Evolutionary conservation across 2,113 vertebrate genomes (phyloP).

Genomic region (Proterorhinus semilunaris): DNA sequence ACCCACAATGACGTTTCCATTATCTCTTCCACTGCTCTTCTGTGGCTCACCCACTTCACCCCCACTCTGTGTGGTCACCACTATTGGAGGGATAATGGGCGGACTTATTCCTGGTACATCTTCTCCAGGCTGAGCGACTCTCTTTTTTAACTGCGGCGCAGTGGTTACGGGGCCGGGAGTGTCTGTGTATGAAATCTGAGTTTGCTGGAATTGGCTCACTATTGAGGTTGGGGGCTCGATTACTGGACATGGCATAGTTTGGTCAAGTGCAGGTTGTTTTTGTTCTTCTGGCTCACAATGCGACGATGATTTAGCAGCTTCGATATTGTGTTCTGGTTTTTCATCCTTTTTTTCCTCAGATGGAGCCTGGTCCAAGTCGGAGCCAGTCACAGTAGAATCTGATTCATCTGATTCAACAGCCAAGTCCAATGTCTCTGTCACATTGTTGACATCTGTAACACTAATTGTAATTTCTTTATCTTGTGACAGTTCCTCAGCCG

Average conservation of each 20-base stretch:
- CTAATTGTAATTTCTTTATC: slow-evolving; percentile 20
- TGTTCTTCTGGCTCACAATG: slow-evolving; percentile 48
- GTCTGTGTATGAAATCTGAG: slow-evolving; percentile 18
- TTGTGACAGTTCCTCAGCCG: slow-evolving; percentile 22
- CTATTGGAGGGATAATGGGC: slow-evolving; percentile 39
- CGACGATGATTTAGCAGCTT: not conserved
- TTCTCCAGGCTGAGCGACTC: slow-evolving; percentile 1
- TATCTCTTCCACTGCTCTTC: slow-evolving; percentile 47
- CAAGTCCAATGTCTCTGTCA: slow-evolving; percentile 37
- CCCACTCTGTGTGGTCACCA: slow-evolving; percentile 75
- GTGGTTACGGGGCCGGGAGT: slow-evolving; percentile 49
- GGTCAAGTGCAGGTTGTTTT: slow-evolving; percentile 8
- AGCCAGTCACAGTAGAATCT: slow-evolving; percentile 58
- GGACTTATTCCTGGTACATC: slow-evolving; percentile 26
- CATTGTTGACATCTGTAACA: slow-evolving; percentile 42
- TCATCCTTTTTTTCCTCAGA: slow-evolving; percentile 32
- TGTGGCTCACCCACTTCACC: slow-evolving; percentile 52
- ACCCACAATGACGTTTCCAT: slow-evolving; percentile 56
- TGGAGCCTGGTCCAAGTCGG: slow-evolving; percentile 39
- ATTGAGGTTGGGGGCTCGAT: slow-evolving; percentile 55
- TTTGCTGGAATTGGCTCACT: slow-evolving; percentile 27
- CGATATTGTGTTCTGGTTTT: slow-evolving; percentile 19
- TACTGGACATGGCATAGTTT: slow-evolving; percentile 50
- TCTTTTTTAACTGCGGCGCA: slow-evolving; percentile 15
- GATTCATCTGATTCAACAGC: slow-evolving; percentile 61